Base-by-base conservation (phyloP, 2,113 vertebrate genomes). In the Noctilio leporinus region DNA sequence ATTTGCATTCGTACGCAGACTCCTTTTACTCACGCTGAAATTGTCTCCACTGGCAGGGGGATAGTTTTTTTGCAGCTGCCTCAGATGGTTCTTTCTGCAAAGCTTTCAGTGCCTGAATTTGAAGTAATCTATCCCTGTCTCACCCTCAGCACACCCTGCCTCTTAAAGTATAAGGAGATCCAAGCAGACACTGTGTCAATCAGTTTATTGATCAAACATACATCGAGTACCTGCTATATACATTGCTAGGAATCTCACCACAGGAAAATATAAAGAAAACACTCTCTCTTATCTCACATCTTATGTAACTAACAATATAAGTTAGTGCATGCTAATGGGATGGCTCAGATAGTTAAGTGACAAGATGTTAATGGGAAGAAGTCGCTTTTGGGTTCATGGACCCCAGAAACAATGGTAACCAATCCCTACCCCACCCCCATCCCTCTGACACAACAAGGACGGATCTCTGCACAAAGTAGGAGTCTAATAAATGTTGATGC, bases 131-230 rank as follows among this genome's bases (percentile, higher is more conserved):
- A 15, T 45, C 49, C 49, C 55, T 78, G 1, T 72, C 55, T 94
- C 43, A 51, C 14, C 22, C 43, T 94, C 45, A 69, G n/a, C 62
- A 53, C 45, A 80, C 11, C 51, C 17, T 53, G n/a, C 24, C 65
- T 93, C 91, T 95, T 90, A 80, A 87, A 85, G 26, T 45, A 45
- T 69, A 72, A 77, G 16, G 15, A 75, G n/a, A 76, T 75, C 24
- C 55, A 87, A 67, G 33, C 45, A 93, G 75, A 75, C 35, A 64
- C 5, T 53, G 14, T 86, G 40, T 72, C 78, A 78, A 49, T 93
- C 65, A 70, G 49, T 40, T 4, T 3, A 65, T 45, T 15, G n/a
- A 57, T 76, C 24, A 93, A 75, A 83, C 22, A 77, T 24, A 43
- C 19, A 70, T 69, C 59, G 65, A 90, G 10, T 26, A 47, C 26